Percentiles rank a stretch among this genome's conserved stretches.
Conservation (phyloP, 2,113 vertebrate species). For the Leptocoma aspasia region DNA sequence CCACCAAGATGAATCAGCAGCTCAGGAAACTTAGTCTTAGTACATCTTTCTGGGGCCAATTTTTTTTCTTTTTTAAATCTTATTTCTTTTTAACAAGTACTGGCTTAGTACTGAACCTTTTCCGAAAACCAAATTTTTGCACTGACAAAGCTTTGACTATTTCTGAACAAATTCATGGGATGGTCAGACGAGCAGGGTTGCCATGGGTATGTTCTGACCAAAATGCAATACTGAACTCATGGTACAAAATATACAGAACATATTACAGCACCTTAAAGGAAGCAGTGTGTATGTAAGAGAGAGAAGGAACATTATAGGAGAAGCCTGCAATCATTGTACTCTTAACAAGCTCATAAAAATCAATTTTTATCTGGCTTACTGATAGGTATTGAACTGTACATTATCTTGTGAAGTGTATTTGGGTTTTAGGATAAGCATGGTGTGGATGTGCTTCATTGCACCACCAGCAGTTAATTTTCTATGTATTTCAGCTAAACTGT, state of each 20-base stretch:
- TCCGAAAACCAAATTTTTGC: neutral
- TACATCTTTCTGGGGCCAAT: neutral
- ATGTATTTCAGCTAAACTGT: neutral
- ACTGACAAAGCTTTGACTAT: neutral
- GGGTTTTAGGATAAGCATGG: neutral
- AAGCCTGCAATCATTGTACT: neutral
- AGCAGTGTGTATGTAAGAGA: neutral
- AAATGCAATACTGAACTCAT: neutral
- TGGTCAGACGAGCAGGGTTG: neutral
- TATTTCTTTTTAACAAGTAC: neutral
- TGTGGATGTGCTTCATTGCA: neutral
- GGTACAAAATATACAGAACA: neutral
- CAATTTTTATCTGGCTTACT: neutral
- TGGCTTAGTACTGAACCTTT: neutral
- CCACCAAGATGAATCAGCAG: conserved; percentile 68
- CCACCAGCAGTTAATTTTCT: neutral
- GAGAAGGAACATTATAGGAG: neutral
- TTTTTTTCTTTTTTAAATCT: neutral
- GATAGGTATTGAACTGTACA: neutral
- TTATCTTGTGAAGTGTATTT: neutral
- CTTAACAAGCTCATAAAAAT: neutral
- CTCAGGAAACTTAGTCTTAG: conserved; percentile 40
- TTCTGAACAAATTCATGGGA: neutral
- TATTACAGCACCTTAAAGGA: neutral
- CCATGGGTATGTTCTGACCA: neutral